Conservation (phyloP, 2,797 vertebrate genomes). For the Acestrorhynchus altus region DNA sequence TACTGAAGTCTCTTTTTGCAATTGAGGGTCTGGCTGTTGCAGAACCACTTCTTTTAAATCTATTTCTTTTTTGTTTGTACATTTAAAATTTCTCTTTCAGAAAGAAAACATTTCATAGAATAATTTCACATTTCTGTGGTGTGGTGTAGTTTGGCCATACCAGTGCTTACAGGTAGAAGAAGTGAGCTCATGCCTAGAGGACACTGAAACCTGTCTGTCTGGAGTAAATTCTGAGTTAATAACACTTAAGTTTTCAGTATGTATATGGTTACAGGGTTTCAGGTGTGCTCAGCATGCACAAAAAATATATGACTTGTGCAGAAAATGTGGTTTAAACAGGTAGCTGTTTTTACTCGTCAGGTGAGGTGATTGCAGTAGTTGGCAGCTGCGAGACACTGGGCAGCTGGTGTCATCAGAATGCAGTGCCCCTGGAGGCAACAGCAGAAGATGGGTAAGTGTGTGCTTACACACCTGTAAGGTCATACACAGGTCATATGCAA, state of each 20-base stretch:
- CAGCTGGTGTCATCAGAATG: constrained; percentile 86
- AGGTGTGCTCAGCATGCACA: neutral
- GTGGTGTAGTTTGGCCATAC: no score
- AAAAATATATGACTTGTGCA: neutral
- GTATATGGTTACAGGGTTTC: neutral
- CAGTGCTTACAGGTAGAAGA: neutral
- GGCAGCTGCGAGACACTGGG: constrained; percentile 90
- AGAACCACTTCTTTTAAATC: neutral
- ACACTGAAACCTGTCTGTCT: neutral
- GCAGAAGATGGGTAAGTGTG: constrained; percentile 69
- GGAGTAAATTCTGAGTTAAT: neutral
- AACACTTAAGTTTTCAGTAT: neutral
- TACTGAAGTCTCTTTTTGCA: no score
- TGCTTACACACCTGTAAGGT: neutral
- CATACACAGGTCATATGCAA: neutral
- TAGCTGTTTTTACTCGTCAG: constrained; percentile 66
- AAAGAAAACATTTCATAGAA: no score
- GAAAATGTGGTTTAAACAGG: neutral
- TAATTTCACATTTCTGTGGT: no score
- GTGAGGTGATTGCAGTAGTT: constrained; percentile 91
- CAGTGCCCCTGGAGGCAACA: constrained; percentile 79
- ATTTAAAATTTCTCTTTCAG: neutral
- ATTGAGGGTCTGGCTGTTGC: neutral
- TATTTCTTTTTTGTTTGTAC: neutral
- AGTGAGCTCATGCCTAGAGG: neutral